Evolutionary conservation across 2,113 vertebrate genomes (phyloP), one percentile per base, ranked within the genome.

Genomic region (Climacteris rufus): DNA sequence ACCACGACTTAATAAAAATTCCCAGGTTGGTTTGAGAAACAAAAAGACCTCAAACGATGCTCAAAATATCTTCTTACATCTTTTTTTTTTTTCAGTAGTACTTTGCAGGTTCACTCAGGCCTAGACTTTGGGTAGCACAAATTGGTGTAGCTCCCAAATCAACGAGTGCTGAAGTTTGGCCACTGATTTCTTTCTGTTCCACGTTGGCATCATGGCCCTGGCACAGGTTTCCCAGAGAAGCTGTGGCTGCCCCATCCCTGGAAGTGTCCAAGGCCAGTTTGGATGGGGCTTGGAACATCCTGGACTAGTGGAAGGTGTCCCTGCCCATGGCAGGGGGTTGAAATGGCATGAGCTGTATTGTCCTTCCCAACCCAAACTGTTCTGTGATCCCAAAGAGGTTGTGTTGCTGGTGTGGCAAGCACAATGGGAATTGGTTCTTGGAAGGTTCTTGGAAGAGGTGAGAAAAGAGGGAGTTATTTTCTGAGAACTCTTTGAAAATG

Each of bases 271-370:
- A 39, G 44, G 15, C 8, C 13, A 39, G 12, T 27, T 0, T 66
- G 60, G 44, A 56, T 0, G 0, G 13, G 30, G 5, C 7, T 56
- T 35, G 76, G 42, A 74, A 0, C 18, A 33, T 0, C 8, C 6
- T 66, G 86, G 37, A 37, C 2, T 0, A 7, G 31, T 57, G 59
- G 15, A 2, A 81, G 12, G 3, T 81, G 68, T 44, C 49, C 37
- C 19, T 66, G 27, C 3, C 12, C 19, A 66, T 11, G 23, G 27
- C 37, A 24, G 22, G 7, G 0, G 22, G 0, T 39, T 12, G 17
- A 0, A 42, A 1, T 4, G 33, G 11, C 27, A 42, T 42, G 37
- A 9, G 0, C 1, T n/a, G 44, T 50, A 20, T 33, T 22, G 10
- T 81, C 44, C 0, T 18, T 57, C 37, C 22, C 13, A 2, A 53